These are phyloP conservation scores for Xyrauchen texanus DNA, from an alignment of 2,113 vertebrate genomes.

Conservation along the genomic window DNA sequence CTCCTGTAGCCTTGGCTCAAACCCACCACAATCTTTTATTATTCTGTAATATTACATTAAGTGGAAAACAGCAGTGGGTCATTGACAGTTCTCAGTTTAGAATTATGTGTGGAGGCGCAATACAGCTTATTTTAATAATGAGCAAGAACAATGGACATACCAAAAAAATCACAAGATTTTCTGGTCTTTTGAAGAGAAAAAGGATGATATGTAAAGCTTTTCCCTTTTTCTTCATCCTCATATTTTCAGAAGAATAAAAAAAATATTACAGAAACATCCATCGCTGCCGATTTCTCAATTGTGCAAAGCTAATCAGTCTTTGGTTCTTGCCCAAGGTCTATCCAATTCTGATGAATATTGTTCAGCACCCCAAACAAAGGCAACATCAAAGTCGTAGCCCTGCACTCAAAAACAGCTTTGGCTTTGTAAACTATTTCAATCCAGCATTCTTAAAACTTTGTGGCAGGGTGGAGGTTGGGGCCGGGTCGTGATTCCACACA, in stretches of 20 bases:
- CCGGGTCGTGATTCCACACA: too few species aligned
- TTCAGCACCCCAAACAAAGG: constrained; percentile 60
- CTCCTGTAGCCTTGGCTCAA: constrained; percentile 48
- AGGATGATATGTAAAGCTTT: constrained; percentile 71
- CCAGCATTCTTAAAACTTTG: constrained; percentile 57
- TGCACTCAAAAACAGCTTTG: constrained; percentile 49
- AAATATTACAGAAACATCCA: constrained; percentile 65
- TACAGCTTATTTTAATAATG: constrained; percentile 72
- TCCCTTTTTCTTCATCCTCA: constrained; percentile 71
- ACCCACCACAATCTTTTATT: constrained; percentile 61
- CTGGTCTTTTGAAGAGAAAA: constrained; percentile 72
- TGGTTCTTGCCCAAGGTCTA: constrained; percentile 65
- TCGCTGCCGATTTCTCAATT: constrained; percentile 65
- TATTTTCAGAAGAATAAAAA: constrained; percentile 66
- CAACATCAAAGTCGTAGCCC: constrained; percentile 67
- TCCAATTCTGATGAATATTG: constrained; percentile 65
- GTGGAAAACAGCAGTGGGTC: constrained; percentile 65
- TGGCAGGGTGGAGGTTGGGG: too few species aligned
- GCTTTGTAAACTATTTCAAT: constrained; percentile 66
- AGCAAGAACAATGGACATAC: constrained; percentile 60
- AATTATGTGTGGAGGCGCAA: constrained; percentile 66
- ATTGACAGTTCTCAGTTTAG: constrained; percentile 73
- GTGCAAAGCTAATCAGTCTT: constrained; percentile 67
- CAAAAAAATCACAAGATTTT: constrained; percentile 55
- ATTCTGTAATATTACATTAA: constrained; percentile 69